phyloP scores from a whole-genome alignment of 2,888 invertebrate species.

The Brachyptera putata region DNA sequence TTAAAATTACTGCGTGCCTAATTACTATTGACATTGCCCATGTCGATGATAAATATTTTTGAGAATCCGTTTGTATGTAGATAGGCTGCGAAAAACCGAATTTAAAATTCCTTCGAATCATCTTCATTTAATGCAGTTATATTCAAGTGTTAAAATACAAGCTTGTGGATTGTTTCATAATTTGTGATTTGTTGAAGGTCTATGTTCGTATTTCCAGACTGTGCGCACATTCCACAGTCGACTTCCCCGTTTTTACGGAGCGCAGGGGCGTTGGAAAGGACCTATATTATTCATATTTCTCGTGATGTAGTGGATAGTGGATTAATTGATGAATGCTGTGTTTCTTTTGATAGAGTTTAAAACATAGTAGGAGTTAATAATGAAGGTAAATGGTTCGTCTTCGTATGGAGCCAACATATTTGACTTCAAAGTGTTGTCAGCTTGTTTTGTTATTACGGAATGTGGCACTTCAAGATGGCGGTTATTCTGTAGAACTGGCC shows the following conservation, averaged over 20 bases:
- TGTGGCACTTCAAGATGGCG: constrained; percentile 74
- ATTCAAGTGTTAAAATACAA: too few relatives aligned
- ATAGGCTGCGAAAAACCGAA: too few relatives aligned
- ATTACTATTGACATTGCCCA: too few relatives aligned
- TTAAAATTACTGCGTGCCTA: too few relatives aligned
- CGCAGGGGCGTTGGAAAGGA: constrained; percentile 22
- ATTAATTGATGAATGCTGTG: background rate
- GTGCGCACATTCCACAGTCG: constrained; percentile 22
- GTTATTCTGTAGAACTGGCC: constrained; percentile 36
- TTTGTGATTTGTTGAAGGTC: too few relatives aligned
- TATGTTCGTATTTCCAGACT: background rate
- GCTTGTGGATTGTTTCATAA: too few relatives aligned
- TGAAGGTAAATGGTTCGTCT: constrained; percentile 1
- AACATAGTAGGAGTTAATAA: background rate
- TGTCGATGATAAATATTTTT: too few relatives aligned
- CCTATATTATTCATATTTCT: constrained; percentile 5
- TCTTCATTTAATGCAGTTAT: too few relatives aligned
- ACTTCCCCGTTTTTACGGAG: constrained; percentile 25
- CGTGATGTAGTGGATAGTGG: background rate
- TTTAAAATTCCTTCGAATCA: too few relatives aligned
- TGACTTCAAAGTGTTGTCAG: constrained; percentile 28
- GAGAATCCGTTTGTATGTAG: too few relatives aligned
- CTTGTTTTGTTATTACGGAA: constrained; percentile 48
- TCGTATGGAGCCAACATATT: background rate
- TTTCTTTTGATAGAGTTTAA: background rate